Percentiles rank a stretch among this genome's conserved stretches.
These are phyloP conservation scores for Hoplostethus mediterraneus DNA, from an alignment of 2,797 vertebrate genomes.

Conservation along the genomic window DNA sequence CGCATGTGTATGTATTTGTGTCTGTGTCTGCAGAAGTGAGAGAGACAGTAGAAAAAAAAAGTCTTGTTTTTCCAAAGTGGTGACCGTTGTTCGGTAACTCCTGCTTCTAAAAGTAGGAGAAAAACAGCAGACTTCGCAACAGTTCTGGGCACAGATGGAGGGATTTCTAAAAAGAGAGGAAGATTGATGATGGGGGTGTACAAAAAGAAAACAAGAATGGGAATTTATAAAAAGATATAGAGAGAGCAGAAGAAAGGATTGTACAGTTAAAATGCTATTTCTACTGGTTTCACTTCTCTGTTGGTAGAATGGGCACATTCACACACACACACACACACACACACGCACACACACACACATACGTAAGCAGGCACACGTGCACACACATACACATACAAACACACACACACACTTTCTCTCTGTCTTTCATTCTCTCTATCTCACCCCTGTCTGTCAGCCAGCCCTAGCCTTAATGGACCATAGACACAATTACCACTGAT, in stretches of 20 bases:
- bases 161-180: slow-evolving; percentile 57
- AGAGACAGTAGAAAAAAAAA: slow-evolving; percentile 24
- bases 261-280: slow-evolving; percentile 74
- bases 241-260: slow-evolving; percentile 18
- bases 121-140: slow-evolving; percentile 55
- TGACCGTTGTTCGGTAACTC: slow-evolving; percentile 73
- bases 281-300: slow-evolving; percentile 79
- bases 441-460: slow-evolving; percentile 60
- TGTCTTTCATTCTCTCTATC: slow-evolving; percentile 7
- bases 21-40: slow-evolving; percentile 30
- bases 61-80: slow-evolving; percentile 58
- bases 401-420: slow-evolving; percentile 15
- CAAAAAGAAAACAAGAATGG: slow-evolving; percentile 51
- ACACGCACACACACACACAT: not conserved
- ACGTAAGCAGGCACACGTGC: not conserved
- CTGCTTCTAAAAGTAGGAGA: slow-evolving; percentile 76
- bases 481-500: slow-evolving; percentile 79
- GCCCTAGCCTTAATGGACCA: slow-evolving; percentile 73
- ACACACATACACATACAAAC: slow-evolving; percentile 11
- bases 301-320: slow-evolving; percentile 40
- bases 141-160: slow-evolving; percentile 69
- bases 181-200: slow-evolving; percentile 57
- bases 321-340: slow-evolving; percentile 2
- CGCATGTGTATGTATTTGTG: slow-evolving; percentile 14
- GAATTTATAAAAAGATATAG: slow-evolving; percentile 74